Evolutionary conservation across 2,113 vertebrate genomes (phyloP), one percentile per base, ranked within the genome.

Genomic region (mouse (Mus musculus)): DNA sequence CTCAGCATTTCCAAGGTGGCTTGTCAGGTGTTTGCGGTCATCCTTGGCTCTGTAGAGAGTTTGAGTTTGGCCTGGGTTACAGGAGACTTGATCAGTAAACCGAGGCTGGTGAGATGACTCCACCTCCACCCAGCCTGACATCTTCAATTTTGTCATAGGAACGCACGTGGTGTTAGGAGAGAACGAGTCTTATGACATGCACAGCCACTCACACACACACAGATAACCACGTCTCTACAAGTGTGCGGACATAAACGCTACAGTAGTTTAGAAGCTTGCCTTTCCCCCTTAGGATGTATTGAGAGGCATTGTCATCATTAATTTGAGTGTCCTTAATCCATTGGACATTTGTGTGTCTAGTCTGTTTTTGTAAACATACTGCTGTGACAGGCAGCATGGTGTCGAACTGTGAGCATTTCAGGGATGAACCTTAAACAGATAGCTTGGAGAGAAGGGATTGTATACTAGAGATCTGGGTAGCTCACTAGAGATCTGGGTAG

Each of bases 281-380:
- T 89, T 95, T 93, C 89, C 33, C 33, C 54, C 72, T 91, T 82
- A 88, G 92, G 69, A 49, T 75, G 28, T 7, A 8, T 73, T 89
- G 59, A 89, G 20, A 59, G 39, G 33, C 33, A 24, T 95, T 95
- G 39, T 59, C 26, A 0, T 87, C 56, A 89, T 65, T 61, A 85
- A 65, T 65, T n/a, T 82, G 39, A 63, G 33, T 59, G 46, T 73
- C 84, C 71, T 78, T 69, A 93, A 33, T 39, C 20, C 14, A 36
- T 24, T 39, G 75, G 33, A 33, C 73, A 19, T 33, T 86, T 71
- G 39, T 26, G 36, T 88, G 22, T 88, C 46, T 42, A 42, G 42
- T 86, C 17, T 73, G 52, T 28, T 86, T 42, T 42, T 84, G 52
- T 88, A 75, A 85, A 10, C 54, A 46, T 28, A 26, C 12, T 36